These are phyloP conservation scores for Orius laevigatus DNA, from an alignment of 1,140 invertebrate species.

Conservation along the genomic window DNA sequence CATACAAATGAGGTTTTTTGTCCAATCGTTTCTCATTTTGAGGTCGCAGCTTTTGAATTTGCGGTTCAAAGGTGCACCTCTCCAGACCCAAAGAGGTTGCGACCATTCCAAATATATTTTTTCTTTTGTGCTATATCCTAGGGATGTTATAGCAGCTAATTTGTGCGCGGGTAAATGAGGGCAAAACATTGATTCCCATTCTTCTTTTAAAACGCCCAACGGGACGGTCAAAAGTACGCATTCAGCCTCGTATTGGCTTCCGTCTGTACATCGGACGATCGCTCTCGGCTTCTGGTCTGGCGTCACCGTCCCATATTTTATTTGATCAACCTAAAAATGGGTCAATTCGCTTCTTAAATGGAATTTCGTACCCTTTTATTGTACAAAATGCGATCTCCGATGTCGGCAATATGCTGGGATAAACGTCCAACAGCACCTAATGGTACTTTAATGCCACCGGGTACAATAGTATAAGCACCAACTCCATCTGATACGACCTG, in stretches of 20 bases:
- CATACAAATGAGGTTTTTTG: constrained; percentile 42
- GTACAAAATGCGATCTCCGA: constrained; percentile 36
- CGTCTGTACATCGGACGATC: constrained; percentile 25
- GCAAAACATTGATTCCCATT: constrained; percentile 53
- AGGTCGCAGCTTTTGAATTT: not conserved
- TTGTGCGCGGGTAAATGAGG: constrained; percentile 57
- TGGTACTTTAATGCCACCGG: constrained; percentile 44
- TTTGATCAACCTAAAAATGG: constrained; percentile 24
- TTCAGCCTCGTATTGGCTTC: constrained; percentile 50
- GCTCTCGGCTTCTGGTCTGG: constrained; percentile 19
- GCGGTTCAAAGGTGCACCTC: constrained; percentile 14
- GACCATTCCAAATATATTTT: constrained; percentile 73
- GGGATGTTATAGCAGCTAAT: constrained; percentile 47
- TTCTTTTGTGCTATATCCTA: constrained; percentile 25
- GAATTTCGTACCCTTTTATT: constrained; percentile 38
- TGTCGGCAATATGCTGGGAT: constrained; percentile 40
- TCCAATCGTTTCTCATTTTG: constrained; percentile 40
- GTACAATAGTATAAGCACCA: constrained; percentile 26
- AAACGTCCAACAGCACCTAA: constrained; percentile 44
- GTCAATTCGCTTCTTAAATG: too few relatives aligned
- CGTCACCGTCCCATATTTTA: constrained; percentile 38
- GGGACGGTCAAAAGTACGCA: constrained; percentile 69
- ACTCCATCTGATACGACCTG: too few relatives aligned
- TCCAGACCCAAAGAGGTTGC: constrained; percentile 54
- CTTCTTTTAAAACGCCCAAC: constrained; percentile 65